Conservation (phyloP, 35 echinoderm and acorn worm genomes). For the Lytechinus variegatus region DNA sequence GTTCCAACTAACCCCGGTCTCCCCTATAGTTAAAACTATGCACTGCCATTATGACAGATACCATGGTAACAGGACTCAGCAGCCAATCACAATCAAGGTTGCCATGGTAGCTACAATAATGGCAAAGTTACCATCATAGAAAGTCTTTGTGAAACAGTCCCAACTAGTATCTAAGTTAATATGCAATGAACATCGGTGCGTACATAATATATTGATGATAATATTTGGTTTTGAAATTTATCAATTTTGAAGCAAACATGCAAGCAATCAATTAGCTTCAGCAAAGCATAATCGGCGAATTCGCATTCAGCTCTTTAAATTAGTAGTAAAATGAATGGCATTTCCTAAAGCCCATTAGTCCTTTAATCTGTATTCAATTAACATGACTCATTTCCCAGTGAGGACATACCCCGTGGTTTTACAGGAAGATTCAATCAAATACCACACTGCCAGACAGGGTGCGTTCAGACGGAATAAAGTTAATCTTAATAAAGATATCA, state of each 20-base stretch:
- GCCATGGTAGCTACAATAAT: no score
- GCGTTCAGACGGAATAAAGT: background rate
- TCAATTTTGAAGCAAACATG: background rate
- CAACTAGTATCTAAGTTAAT: background rate
- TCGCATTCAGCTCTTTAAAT: background rate
- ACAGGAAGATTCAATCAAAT: slow-evolving; percentile 13
- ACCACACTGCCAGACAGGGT: background rate
- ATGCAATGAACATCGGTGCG: background rate
- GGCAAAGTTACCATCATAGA: no score
- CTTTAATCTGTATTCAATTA: slow-evolving; percentile 5
- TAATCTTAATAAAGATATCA: background rate
- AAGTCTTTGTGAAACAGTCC: no score
- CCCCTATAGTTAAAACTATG: no score
- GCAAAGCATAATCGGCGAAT: background rate
- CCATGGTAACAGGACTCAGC: no score
- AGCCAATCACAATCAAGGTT: no score
- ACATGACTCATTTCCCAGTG: background rate
- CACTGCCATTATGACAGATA: no score
- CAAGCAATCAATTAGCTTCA: background rate
- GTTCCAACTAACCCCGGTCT: no score
- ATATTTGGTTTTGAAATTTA: background rate
- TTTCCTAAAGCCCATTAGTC: background rate
- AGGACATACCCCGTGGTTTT: background rate
- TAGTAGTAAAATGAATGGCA: background rate
- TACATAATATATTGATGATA: no score